A percentile compares a stretch with the other conserved stretches of the same genome.
Evolutionary conservation across 2,797 vertebrate genomes (phyloP).

Genomic region (Cuniculus paca): DNA sequence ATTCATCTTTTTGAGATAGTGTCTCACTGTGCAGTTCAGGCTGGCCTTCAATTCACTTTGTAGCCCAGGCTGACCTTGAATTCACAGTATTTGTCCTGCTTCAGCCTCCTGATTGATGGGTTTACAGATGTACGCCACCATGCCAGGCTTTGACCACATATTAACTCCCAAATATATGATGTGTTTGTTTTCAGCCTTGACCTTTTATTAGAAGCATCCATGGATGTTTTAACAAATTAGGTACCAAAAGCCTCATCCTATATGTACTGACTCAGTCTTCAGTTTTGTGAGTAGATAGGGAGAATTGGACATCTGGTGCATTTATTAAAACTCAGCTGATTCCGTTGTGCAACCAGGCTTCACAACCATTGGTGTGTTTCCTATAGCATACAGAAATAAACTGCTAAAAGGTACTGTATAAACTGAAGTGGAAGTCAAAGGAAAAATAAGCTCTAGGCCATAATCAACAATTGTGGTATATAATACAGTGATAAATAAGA

Average conservation of each 20-base stretch:
- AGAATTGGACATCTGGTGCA: not conserved
- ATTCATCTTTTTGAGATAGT: too few relatives aligned
- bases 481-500: not conserved
- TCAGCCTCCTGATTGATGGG: too few relatives aligned
- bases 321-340: not conserved
- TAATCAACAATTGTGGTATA: not conserved
- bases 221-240: not conserved
- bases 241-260: not conserved
- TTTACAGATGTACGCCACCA: too few relatives aligned
- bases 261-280: not conserved
- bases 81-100: too few relatives aligned
- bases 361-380: not conserved
- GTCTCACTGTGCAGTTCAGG: too few relatives aligned
- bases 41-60: too few relatives aligned
- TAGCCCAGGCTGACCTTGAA: too few relatives aligned
- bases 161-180: not conserved
- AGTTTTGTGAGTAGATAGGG: not conserved
- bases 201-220: not conserved
- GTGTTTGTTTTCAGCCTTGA: not conserved
- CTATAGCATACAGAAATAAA: not conserved
- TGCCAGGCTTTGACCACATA: not conserved
- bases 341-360: not conserved
- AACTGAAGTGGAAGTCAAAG: not conserved
- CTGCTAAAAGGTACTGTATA: not conserved
- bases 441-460: not conserved